Percentiles rank a stretch among this genome's conserved stretches.
Evolutionary conservation across 2,797 vertebrate genomes (phyloP).

Genomic region (Gymnothorax javanicus): DNA sequence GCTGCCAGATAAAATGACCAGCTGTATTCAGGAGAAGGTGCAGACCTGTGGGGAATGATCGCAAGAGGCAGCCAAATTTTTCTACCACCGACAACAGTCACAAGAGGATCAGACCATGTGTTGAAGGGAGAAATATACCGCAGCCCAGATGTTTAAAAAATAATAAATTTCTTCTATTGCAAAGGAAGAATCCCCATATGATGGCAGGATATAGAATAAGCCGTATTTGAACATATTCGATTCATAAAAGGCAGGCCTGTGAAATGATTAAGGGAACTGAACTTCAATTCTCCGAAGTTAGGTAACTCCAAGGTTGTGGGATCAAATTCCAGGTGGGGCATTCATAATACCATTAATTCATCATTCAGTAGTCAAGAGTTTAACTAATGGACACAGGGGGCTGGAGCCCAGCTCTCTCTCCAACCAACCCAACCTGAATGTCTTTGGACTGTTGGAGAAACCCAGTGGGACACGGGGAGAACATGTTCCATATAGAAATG

Average conservation of each 20-base stretch:
- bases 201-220: neutral
- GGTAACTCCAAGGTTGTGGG: neutral
- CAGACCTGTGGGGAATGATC: neutral
- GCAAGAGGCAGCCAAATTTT: neutral
- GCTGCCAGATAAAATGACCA: neutral
- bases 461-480: no score
- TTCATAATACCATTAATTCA: neutral
- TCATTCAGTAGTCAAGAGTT: neutral
- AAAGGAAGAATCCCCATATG: neutral
- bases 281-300: neutral
- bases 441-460: no score
- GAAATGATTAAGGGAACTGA: neutral
- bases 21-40: neutral
- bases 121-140: neutral
- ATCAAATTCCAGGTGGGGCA: neutral
- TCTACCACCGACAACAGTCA: neutral
- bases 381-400: neutral
- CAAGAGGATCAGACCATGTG: neutral
- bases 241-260: neutral
- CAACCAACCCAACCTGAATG: no score
- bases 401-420: no score
- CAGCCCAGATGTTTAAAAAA: slow-evolving; percentile 8
- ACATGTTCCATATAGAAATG: no score
- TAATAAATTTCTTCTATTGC: neutral
- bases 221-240: neutral